Evolutionary conservation across 2,797 vertebrate genomes (phyloP).

Genomic region (Muscicapa striata): DNA sequence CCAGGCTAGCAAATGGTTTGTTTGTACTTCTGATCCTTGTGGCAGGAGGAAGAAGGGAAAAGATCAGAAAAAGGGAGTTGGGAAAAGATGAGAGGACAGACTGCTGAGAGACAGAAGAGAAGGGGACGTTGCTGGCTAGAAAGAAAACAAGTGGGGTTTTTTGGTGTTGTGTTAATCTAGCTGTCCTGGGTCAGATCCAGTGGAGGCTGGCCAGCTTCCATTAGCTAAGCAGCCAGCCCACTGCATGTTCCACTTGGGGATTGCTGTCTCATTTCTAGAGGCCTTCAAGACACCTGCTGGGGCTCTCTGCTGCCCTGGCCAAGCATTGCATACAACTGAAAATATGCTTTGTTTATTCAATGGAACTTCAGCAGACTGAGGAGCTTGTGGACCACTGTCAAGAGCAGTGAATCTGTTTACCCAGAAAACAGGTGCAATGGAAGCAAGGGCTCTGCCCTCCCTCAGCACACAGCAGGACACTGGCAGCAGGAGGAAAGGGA

Average conservation of each 20-base stretch:
- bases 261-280: slow-evolving; percentile 2
- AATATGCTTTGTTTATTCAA: slow-evolving; percentile 52
- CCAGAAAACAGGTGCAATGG: background rate
- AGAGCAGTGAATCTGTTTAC: slow-evolving; percentile 1
- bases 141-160: background rate
- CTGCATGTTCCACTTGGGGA: background rate
- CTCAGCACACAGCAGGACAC: accelerated
- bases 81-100: background rate
- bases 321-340: background rate
- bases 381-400: background rate
- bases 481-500: background rate
- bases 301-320: background rate
- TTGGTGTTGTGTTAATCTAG: background rate
- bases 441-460: background rate
- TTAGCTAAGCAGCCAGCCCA: background rate
- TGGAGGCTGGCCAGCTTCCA: background rate
- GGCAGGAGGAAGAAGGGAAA: background rate
- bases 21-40: background rate
- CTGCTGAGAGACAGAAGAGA: background rate
- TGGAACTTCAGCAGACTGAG: background rate
- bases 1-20: background rate
- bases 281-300: slow-evolving; percentile 54
- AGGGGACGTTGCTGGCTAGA: background rate
- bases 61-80: background rate
- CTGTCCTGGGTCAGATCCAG: slow-evolving; percentile 14